A percentile compares a stretch with the other conserved stretches of the same genome.
These are phyloP conservation scores for Onychomys leucogaster DNA, from an alignment of 2,797 vertebrate genomes.

Conservation along the genomic window DNA sequence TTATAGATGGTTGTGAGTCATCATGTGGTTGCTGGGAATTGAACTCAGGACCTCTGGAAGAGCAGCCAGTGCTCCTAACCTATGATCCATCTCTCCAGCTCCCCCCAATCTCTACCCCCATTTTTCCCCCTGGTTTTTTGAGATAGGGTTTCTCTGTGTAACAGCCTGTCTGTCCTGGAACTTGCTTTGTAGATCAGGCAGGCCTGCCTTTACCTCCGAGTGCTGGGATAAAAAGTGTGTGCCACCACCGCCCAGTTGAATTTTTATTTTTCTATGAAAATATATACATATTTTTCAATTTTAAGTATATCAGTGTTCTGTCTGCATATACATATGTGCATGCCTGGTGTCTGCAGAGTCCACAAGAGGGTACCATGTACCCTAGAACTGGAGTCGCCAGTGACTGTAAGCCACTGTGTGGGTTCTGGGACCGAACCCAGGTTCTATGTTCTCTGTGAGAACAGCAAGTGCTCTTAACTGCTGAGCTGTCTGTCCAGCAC, in stretches of 20 bases:
- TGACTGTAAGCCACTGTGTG: neutral
- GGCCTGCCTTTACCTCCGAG: neutral
- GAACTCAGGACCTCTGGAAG: neutral
- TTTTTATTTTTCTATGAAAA: conserved; percentile 60
- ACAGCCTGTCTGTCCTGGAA: neutral
- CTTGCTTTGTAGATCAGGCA: neutral
- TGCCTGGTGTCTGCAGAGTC: neutral
- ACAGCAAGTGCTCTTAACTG: neutral
- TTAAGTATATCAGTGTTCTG: neutral
- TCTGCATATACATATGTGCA: neutral
- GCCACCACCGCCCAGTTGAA: neutral
- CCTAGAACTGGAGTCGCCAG: neutral
- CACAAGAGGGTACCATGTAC: neutral
- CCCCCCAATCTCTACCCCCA: neutral
- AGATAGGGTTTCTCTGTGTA: neutral
- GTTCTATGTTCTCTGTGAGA: neutral
- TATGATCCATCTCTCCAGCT: neutral
- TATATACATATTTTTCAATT: neutral
- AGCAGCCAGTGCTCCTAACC: neutral
- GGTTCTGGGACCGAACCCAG: too few relatives aligned
- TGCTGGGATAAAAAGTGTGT: neutral
- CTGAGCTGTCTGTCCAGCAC: too few relatives aligned
- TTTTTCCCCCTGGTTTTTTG: neutral
- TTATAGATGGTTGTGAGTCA: neutral
- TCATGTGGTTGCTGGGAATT: neutral